Conservation (phyloP, 2,888 invertebrate species). For the Brassicogethes aeneus region DNA sequence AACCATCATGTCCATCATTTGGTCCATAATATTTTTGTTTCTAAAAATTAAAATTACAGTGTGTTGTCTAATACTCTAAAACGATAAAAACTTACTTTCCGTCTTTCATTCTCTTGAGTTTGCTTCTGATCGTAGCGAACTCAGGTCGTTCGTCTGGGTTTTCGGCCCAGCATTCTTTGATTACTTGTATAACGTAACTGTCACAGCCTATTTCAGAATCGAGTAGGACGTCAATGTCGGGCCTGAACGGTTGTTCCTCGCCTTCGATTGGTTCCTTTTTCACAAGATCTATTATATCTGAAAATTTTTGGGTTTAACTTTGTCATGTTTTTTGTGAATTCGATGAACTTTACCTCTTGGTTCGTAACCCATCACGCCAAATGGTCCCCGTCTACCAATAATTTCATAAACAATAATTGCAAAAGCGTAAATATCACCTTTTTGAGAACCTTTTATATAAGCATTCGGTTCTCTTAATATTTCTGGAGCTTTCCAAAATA, state of each 20-base stretch:
- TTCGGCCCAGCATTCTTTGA: slow-evolving; percentile 87
- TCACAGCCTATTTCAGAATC: slow-evolving; percentile 66
- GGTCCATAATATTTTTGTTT: slow-evolving; percentile 87
- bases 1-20: slow-evolving; percentile 98
- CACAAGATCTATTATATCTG: slow-evolving; percentile 81
- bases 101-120: slow-evolving; percentile 82
- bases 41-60: too few species aligned
- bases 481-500: slow-evolving; percentile 97
- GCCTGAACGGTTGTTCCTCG: slow-evolving; percentile 70
- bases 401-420: slow-evolving; percentile 93
- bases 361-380: slow-evolving; percentile 70
- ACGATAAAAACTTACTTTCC: slow-evolving; percentile 56
- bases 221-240: slow-evolving; percentile 62
- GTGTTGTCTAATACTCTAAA: too few species aligned
- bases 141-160: slow-evolving; percentile 77
- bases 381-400: slow-evolving; percentile 84
- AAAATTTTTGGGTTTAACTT: slow-evolving; percentile 13
- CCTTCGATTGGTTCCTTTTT: slow-evolving; percentile 59
- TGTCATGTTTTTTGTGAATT: not conserved
- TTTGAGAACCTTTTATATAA: slow-evolving; percentile 67
- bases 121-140: slow-evolving; percentile 66
- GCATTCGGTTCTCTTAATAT: slow-evolving; percentile 64
- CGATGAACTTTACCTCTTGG: slow-evolving; percentile 58
- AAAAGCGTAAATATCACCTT: slow-evolving; percentile 94
- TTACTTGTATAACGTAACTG: slow-evolving; percentile 71